phyloP scores from a whole-genome alignment of 2,113 vertebrate species.

The Cavia porcellus region DNA sequence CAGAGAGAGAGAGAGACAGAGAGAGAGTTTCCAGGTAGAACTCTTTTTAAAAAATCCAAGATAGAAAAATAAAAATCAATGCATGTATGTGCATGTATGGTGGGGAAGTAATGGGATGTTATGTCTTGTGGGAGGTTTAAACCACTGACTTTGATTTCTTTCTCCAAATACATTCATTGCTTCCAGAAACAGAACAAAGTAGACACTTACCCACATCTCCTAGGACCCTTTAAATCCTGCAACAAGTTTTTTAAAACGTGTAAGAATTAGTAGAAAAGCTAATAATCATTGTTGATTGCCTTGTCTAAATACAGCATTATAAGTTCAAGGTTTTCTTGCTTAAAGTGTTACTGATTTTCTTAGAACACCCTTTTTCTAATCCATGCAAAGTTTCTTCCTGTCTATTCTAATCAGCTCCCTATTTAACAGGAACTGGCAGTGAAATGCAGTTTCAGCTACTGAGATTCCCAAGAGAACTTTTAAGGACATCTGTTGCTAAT shows the following conservation, averaged over 20 bases:
- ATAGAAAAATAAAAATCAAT: not conserved
- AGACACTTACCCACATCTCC: not conserved
- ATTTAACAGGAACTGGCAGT: slow-evolving; percentile 57
- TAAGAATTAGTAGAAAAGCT: not conserved
- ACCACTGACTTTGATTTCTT: not conserved
- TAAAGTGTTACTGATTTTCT: slow-evolving; percentile 45
- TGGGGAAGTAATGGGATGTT: not conserved
- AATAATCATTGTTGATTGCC: not conserved
- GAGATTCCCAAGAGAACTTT: slow-evolving; percentile 51
- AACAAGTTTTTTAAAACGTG: slow-evolving; percentile 9
- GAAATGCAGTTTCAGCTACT: not conserved
- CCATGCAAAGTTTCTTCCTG: not conserved
- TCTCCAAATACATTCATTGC: not conserved
- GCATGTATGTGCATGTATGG: not conserved
- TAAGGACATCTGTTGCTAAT: slow-evolving; percentile 66
- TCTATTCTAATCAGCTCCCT: slow-evolving; percentile 40
- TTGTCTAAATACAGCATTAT: not conserved
- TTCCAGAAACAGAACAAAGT: not conserved
- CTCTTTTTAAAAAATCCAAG: not conserved
- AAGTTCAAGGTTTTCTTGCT: slow-evolving; percentile 1
- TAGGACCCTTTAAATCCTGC: not conserved
- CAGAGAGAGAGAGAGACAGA: not conserved
- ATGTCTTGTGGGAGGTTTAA: not conserved
- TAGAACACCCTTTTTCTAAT: slow-evolving; percentile 50
- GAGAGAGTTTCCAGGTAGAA: not conserved